Evolutionary conservation across 2,113 vertebrate species (phyloP), one percentile per base, ranked within the genome.

Genomic region (Marmota monax): DNA sequence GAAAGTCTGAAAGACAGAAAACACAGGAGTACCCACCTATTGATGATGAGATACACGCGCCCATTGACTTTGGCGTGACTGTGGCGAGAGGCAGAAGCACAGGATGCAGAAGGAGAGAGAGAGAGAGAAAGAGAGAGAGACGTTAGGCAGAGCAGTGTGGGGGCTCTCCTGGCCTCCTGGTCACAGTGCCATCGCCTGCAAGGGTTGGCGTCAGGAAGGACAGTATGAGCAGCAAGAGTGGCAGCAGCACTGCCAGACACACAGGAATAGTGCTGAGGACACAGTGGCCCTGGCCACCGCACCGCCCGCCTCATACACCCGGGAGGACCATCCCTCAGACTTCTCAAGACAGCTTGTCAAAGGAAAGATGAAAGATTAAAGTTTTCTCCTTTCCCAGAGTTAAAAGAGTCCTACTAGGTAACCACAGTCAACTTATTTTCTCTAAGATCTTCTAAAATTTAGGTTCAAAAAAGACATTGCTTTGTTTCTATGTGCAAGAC

Each of bases 41-140:
- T 99, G 99, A 99, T 99, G 99, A 99, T 99, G 98, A 99, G 99
- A 99, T 99, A 99, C 97, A 99, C 99, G 98, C 99, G 99, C 94
- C 99, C 99, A 99, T 98, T 99, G 99, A 99, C 99, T 99, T 99
- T 99, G 99, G 99, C 99, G 98, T 99, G 99, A 99, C 99, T 99
- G 99, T 95, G 97, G 95, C 97, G 96, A 96, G 97, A 98, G 98
- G 98, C 84, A 98, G 96, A 98, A 98, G 97, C 97, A 94, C 94
- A 97, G 92, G 98, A 97, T 92, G 94, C 51, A 95, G 96, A 96
- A 94, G 51, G 51, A 53, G 51, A 53, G 51, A 53, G 51, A 53
- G 14, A 16, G 16, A 53, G 16, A 53, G 4, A 53, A 97, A 99
- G 89, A 98, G 98, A 98, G 96, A 94, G 98, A 97, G 98, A 4